Evolutionary conservation across 2,888 invertebrate genomes (phyloP), one percentile per base, ranked within the genome.

Genomic region (Seira musarum): DNA sequence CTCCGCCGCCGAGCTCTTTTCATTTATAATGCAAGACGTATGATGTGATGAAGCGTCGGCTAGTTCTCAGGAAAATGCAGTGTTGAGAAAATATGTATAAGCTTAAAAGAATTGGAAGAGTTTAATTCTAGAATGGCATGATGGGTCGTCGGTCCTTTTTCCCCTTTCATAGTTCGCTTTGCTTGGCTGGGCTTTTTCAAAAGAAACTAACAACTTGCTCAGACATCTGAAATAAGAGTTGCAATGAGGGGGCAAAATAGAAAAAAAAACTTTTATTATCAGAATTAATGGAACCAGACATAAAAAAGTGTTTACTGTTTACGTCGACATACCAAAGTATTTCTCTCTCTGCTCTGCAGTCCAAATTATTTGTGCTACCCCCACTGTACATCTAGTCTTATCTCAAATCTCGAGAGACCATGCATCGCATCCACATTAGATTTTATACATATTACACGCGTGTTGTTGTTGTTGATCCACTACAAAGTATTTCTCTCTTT

Each of bases 251-350:
- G 8, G 30, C 30, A 30, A 30, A 30, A 30, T 5, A 8, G 30
- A 30, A 8, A 30, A 30, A 30, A 30, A 30, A 30, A 30, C 30
- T 5, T 53, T 53, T 53, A 8, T 53, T 53, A 53, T 53, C 17
- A 13, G 6, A 53, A 17, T 53, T 53, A 53, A 53, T 53, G 53
- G 53, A 53, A 53, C 53, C 53, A 53, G 53, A 53, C 53, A 53
- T 3, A 53, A 53, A 53, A 53, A 53, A 53, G 17, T 53, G 53
- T 53, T 53, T 53, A 53, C 53, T 53, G 53, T 53, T 53, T 53
- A n/a, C 53, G 13, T 53, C n/a, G 15, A 53, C 53, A 53, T 53
- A 30, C 30, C 30, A 30, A 53, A 17, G 6, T 17, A 53, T 53
- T 8, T 53, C 3, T n/a, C n/a, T 13, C 3, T 53, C 3, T 13